Percentiles rank a stretch among this genome's conserved stretches.
Evolutionary conservation across 2,113 vertebrate genomes (phyloP).

Genomic region (Chaetodon auriga): DNA sequence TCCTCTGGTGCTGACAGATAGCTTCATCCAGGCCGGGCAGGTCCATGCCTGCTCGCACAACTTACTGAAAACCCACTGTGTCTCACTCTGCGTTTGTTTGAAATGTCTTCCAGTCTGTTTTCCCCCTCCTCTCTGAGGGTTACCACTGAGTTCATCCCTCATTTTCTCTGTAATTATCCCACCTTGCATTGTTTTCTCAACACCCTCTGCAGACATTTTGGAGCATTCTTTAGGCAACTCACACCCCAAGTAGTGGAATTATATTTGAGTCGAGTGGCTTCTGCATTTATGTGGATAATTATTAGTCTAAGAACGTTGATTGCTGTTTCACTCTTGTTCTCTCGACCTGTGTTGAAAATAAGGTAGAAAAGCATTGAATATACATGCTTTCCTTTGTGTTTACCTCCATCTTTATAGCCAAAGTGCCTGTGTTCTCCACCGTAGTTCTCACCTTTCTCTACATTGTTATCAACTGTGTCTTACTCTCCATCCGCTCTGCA

Average conservation of each 20-base stretch:
- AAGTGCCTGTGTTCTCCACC: background rate
- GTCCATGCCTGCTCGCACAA: constrained; percentile 50
- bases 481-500: background rate
- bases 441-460: background rate
- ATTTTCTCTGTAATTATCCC: constrained; percentile 60
- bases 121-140: constrained; percentile 24
- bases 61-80: constrained; percentile 22
- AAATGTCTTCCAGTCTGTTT: constrained; percentile 39
- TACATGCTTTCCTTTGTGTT: background rate
- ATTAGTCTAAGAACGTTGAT: constrained; percentile 19
- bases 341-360: constrained; percentile 23
- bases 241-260: constrained; percentile 38
- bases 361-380: background rate
- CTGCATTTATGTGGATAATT: constrained; percentile 40
- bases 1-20: constrained; percentile 60
- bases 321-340: constrained; percentile 34
- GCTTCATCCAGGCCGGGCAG: constrained; percentile 59
- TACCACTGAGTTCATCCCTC: constrained; percentile 51
- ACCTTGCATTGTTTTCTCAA: constrained; percentile 48
- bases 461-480: background rate
- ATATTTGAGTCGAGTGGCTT: constrained; percentile 16
- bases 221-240: constrained; percentile 30
- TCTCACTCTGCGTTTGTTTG: constrained; percentile 19
- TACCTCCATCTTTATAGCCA: background rate
- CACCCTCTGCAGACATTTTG: constrained; percentile 22